These are phyloP conservation scores for Malacosoma neustria DNA, from an alignment of 2,888 invertebrate genomes.

Conservation along the genomic window DNA sequence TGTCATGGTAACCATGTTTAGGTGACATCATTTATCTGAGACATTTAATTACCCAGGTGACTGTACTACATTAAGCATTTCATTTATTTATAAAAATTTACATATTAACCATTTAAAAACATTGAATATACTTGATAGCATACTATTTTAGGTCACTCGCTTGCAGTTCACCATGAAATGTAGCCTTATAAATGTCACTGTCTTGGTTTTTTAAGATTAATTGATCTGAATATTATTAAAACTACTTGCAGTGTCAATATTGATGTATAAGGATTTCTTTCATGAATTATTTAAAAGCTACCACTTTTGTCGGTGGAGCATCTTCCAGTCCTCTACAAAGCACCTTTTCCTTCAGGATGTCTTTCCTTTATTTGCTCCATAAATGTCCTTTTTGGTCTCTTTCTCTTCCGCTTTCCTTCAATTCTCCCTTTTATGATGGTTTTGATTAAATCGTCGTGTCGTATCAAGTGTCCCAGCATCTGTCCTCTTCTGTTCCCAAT, in stretches of 20 bases:
- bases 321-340: no score
- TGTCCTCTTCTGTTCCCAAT: no score
- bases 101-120: conserved; percentile 3
- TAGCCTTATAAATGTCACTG: conserved; percentile 18
- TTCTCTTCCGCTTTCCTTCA: no score
- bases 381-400: no score
- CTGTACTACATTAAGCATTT: background rate
- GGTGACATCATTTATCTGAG: background rate
- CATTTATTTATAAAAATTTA: background rate
- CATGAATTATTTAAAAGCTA: no score
- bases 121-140: conserved; percentile 6
- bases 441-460: no score
- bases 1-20: background rate
- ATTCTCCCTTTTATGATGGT: no score
- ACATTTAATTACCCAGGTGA: background rate
- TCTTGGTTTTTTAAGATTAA: background rate
- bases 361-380: no score
- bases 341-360: no score
- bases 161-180: conserved; percentile 26
- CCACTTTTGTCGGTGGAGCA: no score
- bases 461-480: no score
- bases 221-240: background rate
- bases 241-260: background rate
- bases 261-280: no score
- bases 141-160: conserved; percentile 18